A percentile compares a stretch with the other conserved stretches of the same genome.
Conservation (phyloP, 2,888 invertebrate genomes). For the Acleris sparsana region DNA sequence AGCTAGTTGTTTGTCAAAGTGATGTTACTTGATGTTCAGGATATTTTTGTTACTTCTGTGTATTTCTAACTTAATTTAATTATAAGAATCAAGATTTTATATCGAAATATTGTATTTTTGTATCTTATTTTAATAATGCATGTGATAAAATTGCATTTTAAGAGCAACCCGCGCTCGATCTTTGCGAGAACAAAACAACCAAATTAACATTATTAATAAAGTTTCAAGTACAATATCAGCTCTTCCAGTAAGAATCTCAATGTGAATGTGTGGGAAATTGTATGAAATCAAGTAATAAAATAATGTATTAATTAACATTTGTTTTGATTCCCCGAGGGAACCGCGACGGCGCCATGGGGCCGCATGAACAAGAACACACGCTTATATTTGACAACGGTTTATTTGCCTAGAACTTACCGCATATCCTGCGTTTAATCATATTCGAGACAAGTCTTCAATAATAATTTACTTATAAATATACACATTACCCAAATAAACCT, state of each 20-base stretch:
- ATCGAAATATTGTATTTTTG: neutral
- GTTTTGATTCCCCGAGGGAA: neutral
- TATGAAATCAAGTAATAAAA: constrained; percentile 22
- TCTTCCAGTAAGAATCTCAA: neutral
- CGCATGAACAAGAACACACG: constrained; percentile 64
- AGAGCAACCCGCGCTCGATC: neutral
- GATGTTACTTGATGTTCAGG: no score
- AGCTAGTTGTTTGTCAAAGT: no score
- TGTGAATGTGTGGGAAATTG: constrained; percentile 1
- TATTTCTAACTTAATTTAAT: no score
- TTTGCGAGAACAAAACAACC: neutral
- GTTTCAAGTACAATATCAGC: neutral
- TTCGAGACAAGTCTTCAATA: constrained; percentile 80
- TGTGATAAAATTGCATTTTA: neutral
- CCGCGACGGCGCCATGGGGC: neutral
- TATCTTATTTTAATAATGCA: neutral
- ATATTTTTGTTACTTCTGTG: no score
- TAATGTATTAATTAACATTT: constrained; percentile 10
- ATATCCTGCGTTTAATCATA: constrained; percentile 71
- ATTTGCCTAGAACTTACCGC: constrained; percentile 81
- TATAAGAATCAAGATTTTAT: no score
- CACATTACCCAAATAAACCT: constrained; percentile 80
- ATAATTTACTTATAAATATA: constrained; percentile 83
- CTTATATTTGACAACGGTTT: constrained; percentile 75
- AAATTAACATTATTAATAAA: neutral